Evolutionary conservation across 2,888 invertebrate genomes (phyloP).

Genomic region (Abscondita cerata): DNA sequence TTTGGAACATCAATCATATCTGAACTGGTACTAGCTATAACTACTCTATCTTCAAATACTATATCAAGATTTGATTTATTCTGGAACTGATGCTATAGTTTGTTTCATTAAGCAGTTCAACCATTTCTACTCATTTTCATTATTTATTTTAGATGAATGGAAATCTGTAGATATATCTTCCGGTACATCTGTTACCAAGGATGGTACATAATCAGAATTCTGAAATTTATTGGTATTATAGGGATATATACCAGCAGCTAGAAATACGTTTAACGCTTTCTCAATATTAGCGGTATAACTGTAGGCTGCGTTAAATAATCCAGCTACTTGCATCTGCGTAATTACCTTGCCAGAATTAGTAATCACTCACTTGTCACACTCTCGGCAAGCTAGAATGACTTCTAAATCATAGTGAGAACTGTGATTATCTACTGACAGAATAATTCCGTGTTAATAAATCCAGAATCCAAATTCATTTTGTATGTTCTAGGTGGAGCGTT

Average conservation of each 20-base stretch:
- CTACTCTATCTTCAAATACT: neutral
- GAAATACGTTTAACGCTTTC: conserved; percentile 13
- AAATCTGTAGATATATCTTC: no score
- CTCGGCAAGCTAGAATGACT: neutral
- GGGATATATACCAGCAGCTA: conserved; percentile 22
- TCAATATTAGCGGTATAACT: conserved; percentile 13
- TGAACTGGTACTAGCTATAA: neutral
- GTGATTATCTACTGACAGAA: neutral
- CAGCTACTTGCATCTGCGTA: conserved; percentile 16
- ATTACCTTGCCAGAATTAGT: conserved; percentile 20
- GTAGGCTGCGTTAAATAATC: conserved; percentile 19
- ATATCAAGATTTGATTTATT: no score
- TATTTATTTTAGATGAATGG: no score
- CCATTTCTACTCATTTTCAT: no score
- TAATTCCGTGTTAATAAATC: no score
- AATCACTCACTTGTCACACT: conserved; percentile 20
- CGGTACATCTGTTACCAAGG: no score
- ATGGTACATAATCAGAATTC: neutral
- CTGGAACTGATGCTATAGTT: no score
- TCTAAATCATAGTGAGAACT: neutral
- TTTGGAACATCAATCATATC: neutral
- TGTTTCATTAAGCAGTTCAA: no score
- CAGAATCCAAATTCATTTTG: no score
- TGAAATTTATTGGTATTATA: neutral
- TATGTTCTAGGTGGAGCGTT: no score